Percentiles rank a stretch among this genome's conserved stretches.
phyloP scores from a whole-genome alignment of 2,797 vertebrate genomes.

The Eleutherodactylus coqui region DNA sequence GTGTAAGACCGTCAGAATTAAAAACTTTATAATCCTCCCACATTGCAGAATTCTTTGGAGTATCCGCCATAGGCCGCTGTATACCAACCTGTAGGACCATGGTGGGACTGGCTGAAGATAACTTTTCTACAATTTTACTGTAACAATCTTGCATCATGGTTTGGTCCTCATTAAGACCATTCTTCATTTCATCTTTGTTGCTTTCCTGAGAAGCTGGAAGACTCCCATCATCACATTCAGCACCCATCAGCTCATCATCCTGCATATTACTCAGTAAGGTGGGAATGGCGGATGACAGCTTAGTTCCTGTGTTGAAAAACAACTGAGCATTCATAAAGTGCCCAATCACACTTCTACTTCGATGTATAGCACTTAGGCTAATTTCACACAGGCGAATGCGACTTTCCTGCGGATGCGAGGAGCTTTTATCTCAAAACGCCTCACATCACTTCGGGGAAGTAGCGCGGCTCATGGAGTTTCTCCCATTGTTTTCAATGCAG shows the following conservation, averaged over 20 bases:
- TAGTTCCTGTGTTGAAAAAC: conserved; percentile 79
- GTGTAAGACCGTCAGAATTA: background rate
- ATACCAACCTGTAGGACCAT: conserved; percentile 94
- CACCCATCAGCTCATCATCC: conserved; percentile 83
- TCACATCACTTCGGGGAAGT: too few relatives aligned
- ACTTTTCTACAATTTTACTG: conserved; percentile 97
- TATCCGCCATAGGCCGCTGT: background rate
- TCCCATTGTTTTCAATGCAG: too few relatives aligned
- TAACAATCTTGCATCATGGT: conserved; percentile 99
- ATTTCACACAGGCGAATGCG: too few relatives aligned
- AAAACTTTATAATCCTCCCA: background rate
- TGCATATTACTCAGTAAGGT: conserved; percentile 94
- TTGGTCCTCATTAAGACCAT: conserved; percentile 93
- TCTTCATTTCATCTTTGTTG: conserved; percentile 82
- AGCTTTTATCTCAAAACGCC: too few relatives aligned
- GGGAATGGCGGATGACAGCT: conserved; percentile 90
- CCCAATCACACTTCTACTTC: background rate
- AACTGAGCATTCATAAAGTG: background rate
- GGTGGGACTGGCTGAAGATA: conserved; percentile 94
- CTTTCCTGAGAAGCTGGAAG: conserved; percentile 84
- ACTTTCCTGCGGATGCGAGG: too few relatives aligned
- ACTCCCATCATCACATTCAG: conserved; percentile 85
- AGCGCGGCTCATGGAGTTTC: too few relatives aligned
- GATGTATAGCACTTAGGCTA: too few relatives aligned
- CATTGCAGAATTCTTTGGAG: background rate